Percentiles rank a stretch among this genome's conserved stretches.
Evolutionary conservation across 2,888 invertebrate species (phyloP).

Genomic region (Drosophila multiciliata): DNA sequence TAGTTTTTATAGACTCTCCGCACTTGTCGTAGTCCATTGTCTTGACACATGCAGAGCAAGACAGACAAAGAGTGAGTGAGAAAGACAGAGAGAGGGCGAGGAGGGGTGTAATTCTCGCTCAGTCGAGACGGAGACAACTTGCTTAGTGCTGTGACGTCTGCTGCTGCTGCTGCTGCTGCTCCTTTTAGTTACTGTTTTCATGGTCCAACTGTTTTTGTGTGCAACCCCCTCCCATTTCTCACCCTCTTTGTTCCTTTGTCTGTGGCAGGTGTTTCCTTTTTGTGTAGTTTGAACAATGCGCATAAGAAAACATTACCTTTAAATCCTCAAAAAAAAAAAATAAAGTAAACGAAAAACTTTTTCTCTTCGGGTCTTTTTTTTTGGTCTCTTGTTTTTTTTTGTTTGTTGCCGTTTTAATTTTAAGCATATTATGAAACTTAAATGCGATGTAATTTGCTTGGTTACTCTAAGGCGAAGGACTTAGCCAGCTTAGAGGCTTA

Average conservation of each 20-base stretch:
- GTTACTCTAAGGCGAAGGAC: slow-evolving; percentile 45
- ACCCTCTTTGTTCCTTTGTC: slow-evolving; percentile 20
- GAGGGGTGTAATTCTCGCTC: not conserved
- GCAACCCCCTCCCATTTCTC: not conserved
- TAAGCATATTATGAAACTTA: slow-evolving; percentile 76
- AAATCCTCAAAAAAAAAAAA: slow-evolving; percentile 21
- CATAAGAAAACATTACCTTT: slow-evolving; percentile 57
- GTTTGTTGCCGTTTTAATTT: slow-evolving; percentile 48
- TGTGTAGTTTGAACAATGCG: slow-evolving; percentile 48
- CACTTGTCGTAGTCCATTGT: slow-evolving; percentile 77
- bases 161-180: slow-evolving; percentile 39
- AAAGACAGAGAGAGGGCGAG: not conserved
- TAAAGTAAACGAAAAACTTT: slow-evolving; percentile 30
- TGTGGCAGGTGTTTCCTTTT: slow-evolving; percentile 57
- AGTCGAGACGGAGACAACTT: slow-evolving; percentile 44
- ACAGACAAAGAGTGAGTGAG: not conserved
- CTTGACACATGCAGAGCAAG: slow-evolving; percentile 47
- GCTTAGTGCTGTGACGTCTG: slow-evolving; percentile 52
- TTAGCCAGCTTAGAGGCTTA: slow-evolving; percentile 64
- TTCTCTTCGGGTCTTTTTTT: not conserved
- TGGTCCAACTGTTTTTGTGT: slow-evolving; percentile 56
- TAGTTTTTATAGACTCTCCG: slow-evolving; percentile 73
- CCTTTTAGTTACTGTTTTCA: slow-evolving; percentile 64
- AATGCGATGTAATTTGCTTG: slow-evolving; percentile 74
- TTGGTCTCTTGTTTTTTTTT: not conserved